Evolutionary conservation across 1,140 invertebrate species (phyloP).

Genomic region (Eupristina koningsbergeri): DNA sequence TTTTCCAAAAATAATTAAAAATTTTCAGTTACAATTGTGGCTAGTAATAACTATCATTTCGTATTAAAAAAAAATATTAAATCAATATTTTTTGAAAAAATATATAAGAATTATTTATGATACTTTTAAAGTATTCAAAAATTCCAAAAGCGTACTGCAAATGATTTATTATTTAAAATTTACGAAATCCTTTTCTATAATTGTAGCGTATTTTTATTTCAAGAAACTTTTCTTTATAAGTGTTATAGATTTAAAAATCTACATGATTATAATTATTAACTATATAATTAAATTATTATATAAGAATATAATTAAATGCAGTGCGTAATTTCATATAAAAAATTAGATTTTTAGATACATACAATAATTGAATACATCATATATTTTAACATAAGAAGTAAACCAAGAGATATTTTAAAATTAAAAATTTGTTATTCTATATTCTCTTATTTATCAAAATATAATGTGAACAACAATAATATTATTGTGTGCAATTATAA

Average conservation of each 20-base stretch:
- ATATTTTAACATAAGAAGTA: background rate
- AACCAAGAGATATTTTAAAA: background rate
- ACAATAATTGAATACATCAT: background rate
- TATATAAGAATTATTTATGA: background rate
- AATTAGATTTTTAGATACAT: background rate
- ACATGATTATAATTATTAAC: background rate
- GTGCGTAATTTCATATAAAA: background rate
- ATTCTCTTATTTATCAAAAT: background rate
- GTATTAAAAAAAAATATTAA: background rate
- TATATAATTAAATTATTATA: background rate
- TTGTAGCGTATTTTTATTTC: conserved; percentile 1
- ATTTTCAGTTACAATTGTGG: background rate
- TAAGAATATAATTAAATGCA: background rate
- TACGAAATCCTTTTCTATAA: background rate
- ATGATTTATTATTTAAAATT: background rate
- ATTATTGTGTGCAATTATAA: background rate
- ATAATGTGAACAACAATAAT: background rate
- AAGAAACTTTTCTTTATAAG: background rate
- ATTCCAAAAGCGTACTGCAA: background rate
- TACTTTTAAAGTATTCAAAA: conserved; percentile 5
- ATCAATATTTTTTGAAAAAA: background rate
- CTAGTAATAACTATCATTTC: background rate
- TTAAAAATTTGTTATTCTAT: too few species aligned
- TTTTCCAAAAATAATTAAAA: too few species aligned
- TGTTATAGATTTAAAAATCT: too few species aligned